phyloP scores from a whole-genome alignment of 2,797 vertebrate species.

The Spondyliosoma cantharus region DNA sequence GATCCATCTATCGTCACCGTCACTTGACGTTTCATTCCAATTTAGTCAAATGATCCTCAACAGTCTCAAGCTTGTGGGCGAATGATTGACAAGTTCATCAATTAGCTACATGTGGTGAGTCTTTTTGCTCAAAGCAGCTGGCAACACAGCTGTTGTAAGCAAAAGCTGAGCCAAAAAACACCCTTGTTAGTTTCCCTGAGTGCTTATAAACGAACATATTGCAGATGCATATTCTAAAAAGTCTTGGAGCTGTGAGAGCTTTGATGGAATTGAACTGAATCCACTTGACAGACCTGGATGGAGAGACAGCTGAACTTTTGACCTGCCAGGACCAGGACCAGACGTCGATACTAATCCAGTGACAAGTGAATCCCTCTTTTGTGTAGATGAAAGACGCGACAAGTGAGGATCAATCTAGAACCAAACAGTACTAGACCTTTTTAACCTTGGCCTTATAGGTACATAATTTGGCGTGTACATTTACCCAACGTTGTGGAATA shows the following conservation, averaged over 20 bases:
- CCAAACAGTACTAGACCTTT: not conserved
- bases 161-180: slow-evolving; percentile 4
- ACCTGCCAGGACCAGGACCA: not conserved
- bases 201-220: not conserved
- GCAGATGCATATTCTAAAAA: not conserved
- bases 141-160: not conserved
- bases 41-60: not conserved
- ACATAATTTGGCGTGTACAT: no score
- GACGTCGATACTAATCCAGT: slow-evolving; percentile 22
- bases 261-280: not conserved
- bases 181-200: rapidly evolving
- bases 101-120: not conserved
- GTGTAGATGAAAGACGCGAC: not conserved
- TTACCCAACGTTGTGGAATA: no score
- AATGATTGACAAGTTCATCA: slow-evolving; percentile 2
- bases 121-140: not conserved
- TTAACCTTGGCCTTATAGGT: no score
- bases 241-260: not conserved
- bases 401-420: not conserved
- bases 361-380: not conserved
- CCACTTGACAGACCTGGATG: not conserved
- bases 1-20: not conserved
- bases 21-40: not conserved
- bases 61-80: not conserved
- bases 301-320: slow-evolving; percentile 1